Base-by-base conservation (phyloP, 2,113 vertebrate species). In the Cyanistes caeruleus region DNA sequence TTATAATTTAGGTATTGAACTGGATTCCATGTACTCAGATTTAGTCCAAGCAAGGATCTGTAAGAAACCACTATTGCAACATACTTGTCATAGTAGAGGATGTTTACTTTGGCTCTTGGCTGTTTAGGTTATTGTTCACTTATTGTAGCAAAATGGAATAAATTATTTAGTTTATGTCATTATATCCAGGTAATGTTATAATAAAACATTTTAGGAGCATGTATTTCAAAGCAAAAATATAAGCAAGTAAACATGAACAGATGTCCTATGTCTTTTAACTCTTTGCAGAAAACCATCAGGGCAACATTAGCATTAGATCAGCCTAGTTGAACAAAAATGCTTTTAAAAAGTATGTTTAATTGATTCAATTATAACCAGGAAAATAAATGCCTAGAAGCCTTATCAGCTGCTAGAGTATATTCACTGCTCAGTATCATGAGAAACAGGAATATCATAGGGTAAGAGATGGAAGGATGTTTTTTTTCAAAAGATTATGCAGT, bases 201-300 rank as follows among this genome's bases (percentile, higher is more conserved):
- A 79, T 74, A 86, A 88, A 97, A 87, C 52, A 52, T 82, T 94
- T 94, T 94, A 88, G 74, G 37, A 83, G 5, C 51, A 49, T 43
- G 33, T 78, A 41, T 90, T 91, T 88, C n/a, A 53, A 78, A 74
- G 73, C 84, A 86, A 86, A 94, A 92, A 64, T 86, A 88, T 49
- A 37, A 68, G 73, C 53, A 87, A 51, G 78, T 89, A 96, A 97
- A 96, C 84, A 95, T 13, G 76, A 91, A 56, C 89, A 95, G 92
- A 84, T 95, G 89, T 89, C 65, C 64, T 60, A 11, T 88, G 43
- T 65, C 56, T 84, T 78, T 76, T 77, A 83, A 77, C 24, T 62
- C 17, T 76, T 87, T 81, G 27, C 78, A 51, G 59, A 89, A 93
- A 88, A 87, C 48, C 48, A 21, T 91, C 28, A 77, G 82, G 41